Percentiles rank a stretch among this genome's conserved stretches.
phyloP scores from a whole-genome alignment of 2,113 vertebrate genomes.

The Eleginops maclovinus region DNA sequence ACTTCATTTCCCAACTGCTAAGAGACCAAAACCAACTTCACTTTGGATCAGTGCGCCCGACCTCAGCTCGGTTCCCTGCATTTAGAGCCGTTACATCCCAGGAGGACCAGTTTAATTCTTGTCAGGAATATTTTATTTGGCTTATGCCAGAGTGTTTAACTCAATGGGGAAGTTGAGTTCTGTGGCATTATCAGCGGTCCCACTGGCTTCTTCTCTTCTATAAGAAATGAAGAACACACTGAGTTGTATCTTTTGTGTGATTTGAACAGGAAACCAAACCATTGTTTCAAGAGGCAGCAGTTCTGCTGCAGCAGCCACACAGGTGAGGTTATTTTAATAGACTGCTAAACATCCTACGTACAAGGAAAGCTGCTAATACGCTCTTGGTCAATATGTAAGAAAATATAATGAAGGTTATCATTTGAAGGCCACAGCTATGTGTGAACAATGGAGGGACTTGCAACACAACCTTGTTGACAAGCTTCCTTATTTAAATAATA shows the following conservation, averaged over 20 bases:
- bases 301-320: constrained; percentile 37
- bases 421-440: neutral
- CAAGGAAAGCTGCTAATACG: neutral
- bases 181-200: constrained; percentile 1
- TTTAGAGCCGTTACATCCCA: constrained; percentile 25
- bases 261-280: constrained; percentile 59
- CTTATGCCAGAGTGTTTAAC: constrained; percentile 36
- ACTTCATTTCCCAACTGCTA: constrained; percentile 45
- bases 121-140: constrained; percentile 45
- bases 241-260: constrained; percentile 24
- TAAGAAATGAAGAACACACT: neutral
- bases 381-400: neutral
- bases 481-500: neutral
- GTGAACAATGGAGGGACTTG: neutral
- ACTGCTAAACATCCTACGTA: neutral
- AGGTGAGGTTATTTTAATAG: constrained; percentile 51
- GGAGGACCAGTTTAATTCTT: constrained; percentile 35
- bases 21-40: constrained; percentile 55
- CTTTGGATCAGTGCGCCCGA: constrained; percentile 49
- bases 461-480: neutral
- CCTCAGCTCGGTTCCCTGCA: constrained; percentile 28
- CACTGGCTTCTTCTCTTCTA: neutral
- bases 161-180: neutral
- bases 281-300: constrained; percentile 24
- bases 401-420: neutral